A percentile compares a stretch with the other conserved stretches of the same genome.
Evolutionary conservation across 2,888 invertebrate species (phyloP).

Genomic region (Deilephila elpenor): DNA sequence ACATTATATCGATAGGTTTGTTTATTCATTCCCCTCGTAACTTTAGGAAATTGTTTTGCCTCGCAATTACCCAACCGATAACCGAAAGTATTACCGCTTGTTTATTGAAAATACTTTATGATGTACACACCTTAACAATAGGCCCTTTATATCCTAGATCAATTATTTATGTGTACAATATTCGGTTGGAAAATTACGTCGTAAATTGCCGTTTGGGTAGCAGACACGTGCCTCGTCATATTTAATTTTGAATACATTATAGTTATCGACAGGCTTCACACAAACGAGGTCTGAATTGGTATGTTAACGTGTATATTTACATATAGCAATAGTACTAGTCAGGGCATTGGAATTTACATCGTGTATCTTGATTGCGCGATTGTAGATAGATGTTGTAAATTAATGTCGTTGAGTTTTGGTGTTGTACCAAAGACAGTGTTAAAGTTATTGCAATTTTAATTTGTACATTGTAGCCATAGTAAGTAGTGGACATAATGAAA

Average conservation of each 20-base stretch:
- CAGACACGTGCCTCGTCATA: slow-evolving; percentile 14
- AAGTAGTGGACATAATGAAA: no score
- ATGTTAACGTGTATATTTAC: not conserved
- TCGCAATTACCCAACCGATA: slow-evolving; percentile 38
- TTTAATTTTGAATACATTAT: slow-evolving; percentile 19
- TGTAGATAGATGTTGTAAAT: no score
- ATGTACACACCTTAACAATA: slow-evolving; percentile 38
- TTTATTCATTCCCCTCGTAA: slow-evolving; percentile 31
- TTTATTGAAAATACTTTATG: slow-evolving; percentile 35
- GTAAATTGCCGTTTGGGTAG: slow-evolving; percentile 13
- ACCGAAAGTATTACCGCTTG: slow-evolving; percentile 36
- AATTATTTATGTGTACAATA: slow-evolving; percentile 21
- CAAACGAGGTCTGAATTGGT: not conserved
- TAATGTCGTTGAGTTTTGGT: no score
- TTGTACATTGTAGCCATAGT: no score
- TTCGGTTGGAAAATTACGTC: slow-evolving; percentile 2
- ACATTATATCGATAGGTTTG: not conserved
- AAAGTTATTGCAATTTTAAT: no score
- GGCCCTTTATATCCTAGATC: slow-evolving; percentile 33
- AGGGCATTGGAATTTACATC: no score
- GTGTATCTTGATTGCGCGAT: no score
- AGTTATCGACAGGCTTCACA: not conserved
- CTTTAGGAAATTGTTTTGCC: slow-evolving; percentile 41
- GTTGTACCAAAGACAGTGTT: no score
- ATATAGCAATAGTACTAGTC: no score